Evolutionary conservation across 2,797 vertebrate species (phyloP).

Genomic region (Spheniscus humboldti): DNA sequence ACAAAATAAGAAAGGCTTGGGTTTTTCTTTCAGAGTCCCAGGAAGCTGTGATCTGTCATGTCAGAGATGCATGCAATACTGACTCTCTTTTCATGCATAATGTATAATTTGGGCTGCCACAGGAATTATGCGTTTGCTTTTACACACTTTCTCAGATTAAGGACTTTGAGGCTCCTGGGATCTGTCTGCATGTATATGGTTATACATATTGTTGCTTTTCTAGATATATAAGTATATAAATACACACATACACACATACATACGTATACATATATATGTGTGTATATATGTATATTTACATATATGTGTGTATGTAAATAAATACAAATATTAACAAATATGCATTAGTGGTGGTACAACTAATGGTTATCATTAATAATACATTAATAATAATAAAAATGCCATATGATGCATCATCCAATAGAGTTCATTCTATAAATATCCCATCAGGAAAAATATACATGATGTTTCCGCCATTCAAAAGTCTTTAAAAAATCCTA

Average conservation of each 20-base stretch:
- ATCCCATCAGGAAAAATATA: neutral
- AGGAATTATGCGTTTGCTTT: neutral
- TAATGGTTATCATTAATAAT: neutral
- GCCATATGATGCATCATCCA: neutral
- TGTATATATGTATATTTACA: neutral
- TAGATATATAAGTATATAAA: neutral
- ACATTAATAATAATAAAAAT: neutral
- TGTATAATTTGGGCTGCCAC: neutral
- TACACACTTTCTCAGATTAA: neutral
- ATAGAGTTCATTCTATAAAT: neutral
- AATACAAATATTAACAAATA: neutral
- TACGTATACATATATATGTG: accelerated
- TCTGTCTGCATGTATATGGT: neutral
- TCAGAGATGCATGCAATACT: neutral
- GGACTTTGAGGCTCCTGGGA: neutral
- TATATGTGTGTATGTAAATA: neutral
- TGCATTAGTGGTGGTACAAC: neutral
- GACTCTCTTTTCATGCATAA: neutral
- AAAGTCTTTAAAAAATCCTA: neutral
- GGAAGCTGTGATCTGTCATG: neutral
- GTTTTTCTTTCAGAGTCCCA: neutral
- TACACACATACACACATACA: neutral
- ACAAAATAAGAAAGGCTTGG: neutral
- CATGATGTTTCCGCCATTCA: neutral
- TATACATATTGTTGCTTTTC: neutral